Percentiles rank a stretch among this genome's conserved stretches.
Evolutionary conservation across 2,888 invertebrate genomes (phyloP).

Genomic region (Shargacucullia verbasci): DNA sequence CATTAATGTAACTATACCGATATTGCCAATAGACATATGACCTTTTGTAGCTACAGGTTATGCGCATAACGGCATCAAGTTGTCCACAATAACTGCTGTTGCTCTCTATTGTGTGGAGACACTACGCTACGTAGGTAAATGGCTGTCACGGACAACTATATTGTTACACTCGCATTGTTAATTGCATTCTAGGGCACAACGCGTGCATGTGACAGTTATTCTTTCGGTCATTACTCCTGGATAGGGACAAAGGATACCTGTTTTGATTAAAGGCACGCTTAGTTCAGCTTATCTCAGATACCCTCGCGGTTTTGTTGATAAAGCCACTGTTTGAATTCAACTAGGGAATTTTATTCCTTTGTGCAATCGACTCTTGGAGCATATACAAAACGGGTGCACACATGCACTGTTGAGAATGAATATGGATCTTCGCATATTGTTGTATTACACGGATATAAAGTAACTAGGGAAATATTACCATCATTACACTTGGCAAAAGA

Average conservation of each 20-base stretch:
- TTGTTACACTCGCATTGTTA: slow-evolving; percentile 64
- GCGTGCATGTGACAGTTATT: slow-evolving; percentile 39
- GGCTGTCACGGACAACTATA: slow-evolving; percentile 62
- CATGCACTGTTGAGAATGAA: no score
- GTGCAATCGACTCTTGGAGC: no score
- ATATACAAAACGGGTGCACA: no score
- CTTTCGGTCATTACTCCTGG: slow-evolving; percentile 49
- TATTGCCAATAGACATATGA: slow-evolving; percentile 51
- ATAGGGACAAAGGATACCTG: slow-evolving; percentile 36
- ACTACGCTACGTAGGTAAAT: slow-evolving; percentile 56
- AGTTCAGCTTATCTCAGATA: slow-evolving; percentile 40
- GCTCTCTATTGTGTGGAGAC: slow-evolving; percentile 44
- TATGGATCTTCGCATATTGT: no score
- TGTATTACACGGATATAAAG: no score
- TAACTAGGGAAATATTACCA: no score
- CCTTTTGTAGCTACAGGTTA: slow-evolving; percentile 38
- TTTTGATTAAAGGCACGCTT: slow-evolving; percentile 16
- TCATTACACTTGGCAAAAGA: no score
- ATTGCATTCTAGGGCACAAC: slow-evolving; percentile 60
- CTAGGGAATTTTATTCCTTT: no score
- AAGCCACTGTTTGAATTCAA: background rate
- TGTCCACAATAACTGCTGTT: slow-evolving; percentile 53
- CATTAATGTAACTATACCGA: slow-evolving; percentile 41
- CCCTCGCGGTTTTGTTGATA: slow-evolving; percentile 11
- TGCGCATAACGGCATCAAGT: slow-evolving; percentile 48